Base-by-base conservation (phyloP, 2,797 vertebrate genomes). In the Smutsia temminckii region DNA sequence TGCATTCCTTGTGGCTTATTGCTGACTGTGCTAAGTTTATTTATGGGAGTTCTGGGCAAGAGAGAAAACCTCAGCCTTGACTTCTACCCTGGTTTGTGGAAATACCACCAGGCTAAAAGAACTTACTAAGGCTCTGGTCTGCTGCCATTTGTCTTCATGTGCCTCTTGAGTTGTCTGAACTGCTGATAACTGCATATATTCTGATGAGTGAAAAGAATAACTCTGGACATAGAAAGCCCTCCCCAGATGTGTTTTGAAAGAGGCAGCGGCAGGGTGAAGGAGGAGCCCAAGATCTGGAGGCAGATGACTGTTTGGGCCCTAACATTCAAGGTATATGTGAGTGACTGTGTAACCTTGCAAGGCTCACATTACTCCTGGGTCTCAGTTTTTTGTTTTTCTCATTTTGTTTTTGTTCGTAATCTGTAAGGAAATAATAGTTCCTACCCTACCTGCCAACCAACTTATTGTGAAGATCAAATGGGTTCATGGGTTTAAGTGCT, bases 81-180 rank as follows among this genome's bases (percentile, higher is more conserved):
- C 34, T 34, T 80, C 17, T n/a, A 5, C 8, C 21, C 17, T 32
- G 32, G 11, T 53, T 96, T 91, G 69, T 53, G 77, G 79, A 95
- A 93, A 91, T 40, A 84, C 9, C 21, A 8, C 25, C 25, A n/a
- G 95, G 49, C 27, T 49, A 18, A 5, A 51, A 57, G 10, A 72
- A 29, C 17, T 51, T 42, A 17, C 37, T 66, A 12, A 64, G 86
- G 68, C 20, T 77, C 40, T 42, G 27, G 9, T 21, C 37, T 16
- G 18, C 16, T 71, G 21, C 53, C 25, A 0, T 18, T 69, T 5
- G 1, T 27, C n/a, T n/a, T 32, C 42, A 27, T 2, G 27, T 27
- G 25, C 25, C 61, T 42, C 34, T 17, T 1, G 23, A 10, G 14
- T 16, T 46, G 55, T 40, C 20, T 63, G 6, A 66, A 23, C 23